Conservation (phyloP, 2,888 invertebrate species). For the Teinopalpus imperialis region DNA sequence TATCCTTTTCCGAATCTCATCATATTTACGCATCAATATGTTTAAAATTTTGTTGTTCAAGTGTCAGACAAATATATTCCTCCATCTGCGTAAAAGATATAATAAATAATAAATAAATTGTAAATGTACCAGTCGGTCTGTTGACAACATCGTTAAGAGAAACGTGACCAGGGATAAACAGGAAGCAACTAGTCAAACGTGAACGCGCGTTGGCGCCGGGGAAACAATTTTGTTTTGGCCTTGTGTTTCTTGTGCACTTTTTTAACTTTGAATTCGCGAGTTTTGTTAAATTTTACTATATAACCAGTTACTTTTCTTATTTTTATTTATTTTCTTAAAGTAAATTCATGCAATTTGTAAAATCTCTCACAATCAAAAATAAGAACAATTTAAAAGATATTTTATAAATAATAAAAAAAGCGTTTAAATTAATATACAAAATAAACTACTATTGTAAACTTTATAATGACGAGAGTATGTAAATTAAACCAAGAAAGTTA, state of each 20-base stretch:
- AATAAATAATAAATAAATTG: conserved; percentile 18
- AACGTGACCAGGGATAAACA: conserved; percentile 53
- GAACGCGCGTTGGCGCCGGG: conserved; percentile 16
- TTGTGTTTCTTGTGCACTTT: background rate
- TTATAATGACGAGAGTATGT: background rate
- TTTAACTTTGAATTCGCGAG: background rate
- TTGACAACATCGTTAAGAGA: conserved; percentile 19
- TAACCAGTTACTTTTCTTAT: no score
- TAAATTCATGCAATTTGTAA: no score
- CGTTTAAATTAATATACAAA: background rate
- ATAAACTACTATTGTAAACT: background rate
- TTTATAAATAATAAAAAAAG: background rate
- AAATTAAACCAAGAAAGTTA: conserved; percentile 19
- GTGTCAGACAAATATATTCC: no score
- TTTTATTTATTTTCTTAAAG: no score
- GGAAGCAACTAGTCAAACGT: conserved; percentile 32
- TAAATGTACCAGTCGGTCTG: conserved; percentile 10
- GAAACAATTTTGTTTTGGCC: background rate
- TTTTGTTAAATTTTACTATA: no score
- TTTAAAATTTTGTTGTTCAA: no score
- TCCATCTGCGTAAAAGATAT: no score
- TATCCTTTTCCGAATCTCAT: no score
- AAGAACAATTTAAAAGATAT: no score
- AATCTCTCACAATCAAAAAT: no score
- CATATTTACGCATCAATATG: no score